Conservation (phyloP, 2,888 invertebrate species). For the Tetranychus piercei region DNA sequence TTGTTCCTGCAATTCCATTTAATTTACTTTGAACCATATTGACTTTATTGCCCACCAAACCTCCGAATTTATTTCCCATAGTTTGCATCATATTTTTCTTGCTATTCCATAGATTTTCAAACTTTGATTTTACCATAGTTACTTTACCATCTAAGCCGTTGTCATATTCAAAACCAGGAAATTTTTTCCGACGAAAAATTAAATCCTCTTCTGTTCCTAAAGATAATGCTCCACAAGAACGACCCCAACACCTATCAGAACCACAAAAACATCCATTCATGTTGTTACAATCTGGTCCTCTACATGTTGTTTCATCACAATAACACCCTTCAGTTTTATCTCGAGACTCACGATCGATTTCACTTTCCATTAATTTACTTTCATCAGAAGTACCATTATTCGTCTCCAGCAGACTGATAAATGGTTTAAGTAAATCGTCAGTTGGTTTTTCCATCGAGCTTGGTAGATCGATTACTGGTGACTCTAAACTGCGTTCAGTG, state of each 20-base stretch:
- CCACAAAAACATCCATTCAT: background rate
- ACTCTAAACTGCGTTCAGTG: background rate
- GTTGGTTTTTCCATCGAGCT: too few species aligned
- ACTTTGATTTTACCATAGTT: background rate
- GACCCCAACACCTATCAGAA: background rate
- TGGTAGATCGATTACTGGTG: background rate
- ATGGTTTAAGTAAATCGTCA: too few species aligned
- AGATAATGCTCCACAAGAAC: background rate
- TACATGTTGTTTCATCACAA: background rate
- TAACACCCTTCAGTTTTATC: background rate
- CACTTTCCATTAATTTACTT: too few species aligned
- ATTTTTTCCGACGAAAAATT: background rate
- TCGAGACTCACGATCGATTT: too few species aligned
- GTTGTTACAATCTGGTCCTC: background rate
- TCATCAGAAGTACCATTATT: too few species aligned
- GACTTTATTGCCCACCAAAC: background rate
- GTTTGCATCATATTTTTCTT: background rate
- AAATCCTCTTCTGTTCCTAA: background rate
- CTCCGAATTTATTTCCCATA: background rate
- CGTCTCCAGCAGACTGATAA: too few species aligned
- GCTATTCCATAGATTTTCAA: background rate
- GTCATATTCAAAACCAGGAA: background rate
- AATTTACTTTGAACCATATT: background rate
- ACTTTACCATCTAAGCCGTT: background rate
- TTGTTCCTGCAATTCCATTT: background rate